Evolutionary conservation across 2,797 vertebrate species (phyloP).

Genomic region (Macropus fuliginosus): DNA sequence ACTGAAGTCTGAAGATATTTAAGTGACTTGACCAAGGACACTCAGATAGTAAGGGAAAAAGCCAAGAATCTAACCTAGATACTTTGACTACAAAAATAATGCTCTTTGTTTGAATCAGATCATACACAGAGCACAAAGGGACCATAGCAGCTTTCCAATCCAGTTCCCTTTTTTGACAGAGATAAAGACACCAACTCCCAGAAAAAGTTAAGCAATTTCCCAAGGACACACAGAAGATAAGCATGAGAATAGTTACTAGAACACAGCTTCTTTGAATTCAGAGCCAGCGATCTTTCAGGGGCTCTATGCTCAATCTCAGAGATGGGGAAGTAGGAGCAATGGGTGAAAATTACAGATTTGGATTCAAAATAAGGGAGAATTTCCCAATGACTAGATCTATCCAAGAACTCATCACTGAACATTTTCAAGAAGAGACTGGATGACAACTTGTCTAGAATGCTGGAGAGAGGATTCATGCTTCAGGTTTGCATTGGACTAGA

Average conservation of each 20-base stretch:
- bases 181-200: not conserved
- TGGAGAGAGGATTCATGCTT: not conserved
- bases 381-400: not conserved
- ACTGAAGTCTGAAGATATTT: not conserved
- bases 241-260: not conserved
- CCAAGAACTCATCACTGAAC: not conserved
- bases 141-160: not conserved
- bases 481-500: not conserved
- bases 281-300: not conserved
- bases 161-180: not conserved
- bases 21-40: not conserved
- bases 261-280: not conserved
- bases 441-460: not conserved
- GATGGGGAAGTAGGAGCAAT: not conserved
- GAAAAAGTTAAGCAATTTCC: not conserved
- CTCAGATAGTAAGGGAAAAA: not conserved
- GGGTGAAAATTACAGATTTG: not conserved
- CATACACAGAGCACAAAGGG: not conserved
- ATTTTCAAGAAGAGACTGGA: not conserved
- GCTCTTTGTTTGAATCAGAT: not conserved
- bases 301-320: not conserved
- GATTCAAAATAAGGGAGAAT: not conserved
- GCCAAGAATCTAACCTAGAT: not conserved
- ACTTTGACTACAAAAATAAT: not conserved
- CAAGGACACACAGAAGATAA: not conserved